A percentile compares a stretch with the other conserved stretches of the same genome.
Conservation (phyloP, 2,113 vertebrate species). For the Gallinago paraguaiae region DNA sequence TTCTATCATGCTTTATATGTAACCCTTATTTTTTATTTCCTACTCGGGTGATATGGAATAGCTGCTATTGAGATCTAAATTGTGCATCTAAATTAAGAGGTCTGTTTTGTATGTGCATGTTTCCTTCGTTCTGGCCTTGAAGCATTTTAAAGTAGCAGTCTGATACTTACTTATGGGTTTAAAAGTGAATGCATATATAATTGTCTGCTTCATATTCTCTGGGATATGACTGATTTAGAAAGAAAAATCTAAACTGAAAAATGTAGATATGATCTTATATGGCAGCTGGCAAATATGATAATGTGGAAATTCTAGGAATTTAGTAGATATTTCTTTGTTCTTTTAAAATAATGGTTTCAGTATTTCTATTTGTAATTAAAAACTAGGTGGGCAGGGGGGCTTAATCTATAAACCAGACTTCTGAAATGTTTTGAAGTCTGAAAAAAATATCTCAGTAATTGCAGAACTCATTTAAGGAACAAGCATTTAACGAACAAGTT, state of each 20-base stretch:
- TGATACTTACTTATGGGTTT: neutral
- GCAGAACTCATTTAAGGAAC: neutral
- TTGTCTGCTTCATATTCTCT: neutral
- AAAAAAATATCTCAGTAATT: neutral
- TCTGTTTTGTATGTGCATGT: neutral
- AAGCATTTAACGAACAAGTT: neutral
- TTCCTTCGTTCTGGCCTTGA: neutral
- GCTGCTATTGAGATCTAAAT: neutral
- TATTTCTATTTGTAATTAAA: conserved; percentile 8
- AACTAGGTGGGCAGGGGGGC: neutral
- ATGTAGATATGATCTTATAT: neutral
- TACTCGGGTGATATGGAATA: neutral
- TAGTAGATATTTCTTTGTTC: neutral
- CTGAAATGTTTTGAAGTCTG: neutral
- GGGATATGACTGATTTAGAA: neutral
- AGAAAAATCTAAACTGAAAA: neutral
- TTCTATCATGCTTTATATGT: neutral
- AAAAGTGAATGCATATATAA: neutral
- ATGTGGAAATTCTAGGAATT: neutral
- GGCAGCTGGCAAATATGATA: conserved; percentile 9
- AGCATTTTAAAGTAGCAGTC: neutral
- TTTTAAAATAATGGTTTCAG: neutral
- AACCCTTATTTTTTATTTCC: neutral
- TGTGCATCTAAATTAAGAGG: neutral
- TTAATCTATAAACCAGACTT: neutral